Conservation (phyloP, 2,113 vertebrate species). For the Mus spicilegus region DNA sequence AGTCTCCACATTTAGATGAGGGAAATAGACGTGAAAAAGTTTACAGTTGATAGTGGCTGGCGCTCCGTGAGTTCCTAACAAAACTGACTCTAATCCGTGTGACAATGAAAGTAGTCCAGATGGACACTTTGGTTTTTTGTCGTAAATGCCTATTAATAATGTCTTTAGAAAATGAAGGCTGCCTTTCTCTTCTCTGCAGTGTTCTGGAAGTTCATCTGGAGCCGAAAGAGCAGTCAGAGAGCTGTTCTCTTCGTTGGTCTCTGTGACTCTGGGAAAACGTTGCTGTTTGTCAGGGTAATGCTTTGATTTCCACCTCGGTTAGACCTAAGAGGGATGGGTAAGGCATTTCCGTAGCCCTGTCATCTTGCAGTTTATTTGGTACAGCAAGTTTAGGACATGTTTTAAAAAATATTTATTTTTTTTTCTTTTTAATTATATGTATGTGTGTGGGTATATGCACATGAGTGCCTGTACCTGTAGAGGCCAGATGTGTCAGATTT, state of each 20-base stretch:
- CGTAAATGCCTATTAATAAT: neutral
- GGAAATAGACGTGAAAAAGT: neutral
- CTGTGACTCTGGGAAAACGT: slow-evolving; percentile 88
- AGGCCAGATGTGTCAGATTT: neutral
- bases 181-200: slow-evolving; percentile 71
- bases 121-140: neutral
- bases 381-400: neutral
- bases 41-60: neutral
- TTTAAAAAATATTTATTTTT: neutral
- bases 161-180: neutral
- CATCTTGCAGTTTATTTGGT: neutral
- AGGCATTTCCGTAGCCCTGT: neutral
- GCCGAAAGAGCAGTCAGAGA: slow-evolving; percentile 83
- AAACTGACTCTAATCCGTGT: neutral
- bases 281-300: slow-evolving; percentile 87
- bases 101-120: neutral
- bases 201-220: slow-evolving; percentile 85
- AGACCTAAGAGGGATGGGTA: neutral
- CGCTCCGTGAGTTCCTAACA: neutral
- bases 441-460: neutral
- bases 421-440: neutral
- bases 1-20: neutral
- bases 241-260: slow-evolving; percentile 87
- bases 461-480: no score
- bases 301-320: neutral